Base-by-base conservation (phyloP, 2,113 vertebrate species). In the Zosterops borbonicus region DNA sequence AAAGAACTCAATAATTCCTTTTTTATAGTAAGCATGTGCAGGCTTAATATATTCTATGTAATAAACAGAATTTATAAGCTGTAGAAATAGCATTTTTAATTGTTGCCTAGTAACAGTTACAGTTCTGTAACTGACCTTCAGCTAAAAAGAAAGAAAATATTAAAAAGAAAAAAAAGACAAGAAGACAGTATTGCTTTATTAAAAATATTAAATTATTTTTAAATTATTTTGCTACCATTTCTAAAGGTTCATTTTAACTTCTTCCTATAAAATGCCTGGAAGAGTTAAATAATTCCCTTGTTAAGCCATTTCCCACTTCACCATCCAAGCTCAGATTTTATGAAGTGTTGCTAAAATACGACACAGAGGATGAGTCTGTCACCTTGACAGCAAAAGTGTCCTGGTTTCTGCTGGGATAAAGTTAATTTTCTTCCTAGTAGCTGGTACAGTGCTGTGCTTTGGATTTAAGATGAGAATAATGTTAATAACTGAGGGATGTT, bases 31-130 rank as follows among this genome's bases (percentile, higher is more conserved):
- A 84, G 19, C 28, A 12, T 28, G 22, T 39, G 49, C 60, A 95
- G 95, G n/a, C 31, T 75, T 88, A 53, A 64, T 20, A 33, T 50
- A 93, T 47, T 83, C 53, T 78, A 21, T 81, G 68, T 35, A 85
- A 89, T 94, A 97, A 97, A 96, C 18, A 87, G 71, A 78, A 91
- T 96, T 89, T 79, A 82, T 94, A 96, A 93, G 80, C 50, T 90
- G 39, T 55, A 95, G 85, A 93, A 59, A 94, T 79, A 92, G 74
- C 63, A 77, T 89, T 97, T 95, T 97, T 97, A 97, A 97, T 95
- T 96, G 97, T 97, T 98, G 96, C 95, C 92, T 98, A 96, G 96
- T 97, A 97, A 98, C 96, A 94, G 92, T 79, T 88, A 73, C 59
- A 88, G 58, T 83, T 95, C 77, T 68, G 55, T 59, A 94, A 94